Base-by-base conservation (phyloP, 30 jellyfish, hydroid and myxozoan genomes). In the Morbakka virulenta region DNA sequence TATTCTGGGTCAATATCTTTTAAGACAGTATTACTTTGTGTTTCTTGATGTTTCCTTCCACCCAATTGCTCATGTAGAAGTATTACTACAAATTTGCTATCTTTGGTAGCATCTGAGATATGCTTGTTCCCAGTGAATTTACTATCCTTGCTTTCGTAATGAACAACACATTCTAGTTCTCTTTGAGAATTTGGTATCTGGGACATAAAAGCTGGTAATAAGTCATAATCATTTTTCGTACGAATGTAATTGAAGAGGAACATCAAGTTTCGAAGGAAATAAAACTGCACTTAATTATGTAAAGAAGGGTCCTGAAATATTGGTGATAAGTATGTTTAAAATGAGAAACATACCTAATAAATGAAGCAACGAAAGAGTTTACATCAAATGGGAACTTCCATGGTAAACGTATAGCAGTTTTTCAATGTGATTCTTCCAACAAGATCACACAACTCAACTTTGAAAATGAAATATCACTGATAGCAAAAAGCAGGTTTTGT, bases 21-120 rank as follows among this genome's bases (percentile, higher is more conserved):
- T n/a, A 87, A 87, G 11, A 80, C 66, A 41, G 87, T 20, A 27
- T 30, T 30, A 80, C 89, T 66, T 31, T 68, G 91, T 33, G 67
- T 20, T 35, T 68, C 30, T 32, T 80, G 89, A 20, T 0, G 26
- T 11, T 80, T 68, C 21, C 20, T 65, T 4, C 89, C 89, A n/a
- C 86, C 79, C 4, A 48, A 20, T 52, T 36, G 80, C 21, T 50
- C 35, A 9, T 87, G 25, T 24, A 27, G 17, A 35, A 28, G 28
- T 69, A 66, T 80, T 25, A 80, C 91, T 34, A 72, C 72, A 22
- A 17, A 34, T 71, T 9, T 71, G 24, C 32, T 31, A 14, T 34
- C 76, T 71, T 52, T 71, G 32, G 36, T 71, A 47, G 32, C 83
- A 34, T 34, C 76, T 23, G 83, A 48, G 17, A 71, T n/a, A 36